Base-by-base conservation (phyloP, 2,113 vertebrate species). In the Cephalophus harveyi region DNA sequence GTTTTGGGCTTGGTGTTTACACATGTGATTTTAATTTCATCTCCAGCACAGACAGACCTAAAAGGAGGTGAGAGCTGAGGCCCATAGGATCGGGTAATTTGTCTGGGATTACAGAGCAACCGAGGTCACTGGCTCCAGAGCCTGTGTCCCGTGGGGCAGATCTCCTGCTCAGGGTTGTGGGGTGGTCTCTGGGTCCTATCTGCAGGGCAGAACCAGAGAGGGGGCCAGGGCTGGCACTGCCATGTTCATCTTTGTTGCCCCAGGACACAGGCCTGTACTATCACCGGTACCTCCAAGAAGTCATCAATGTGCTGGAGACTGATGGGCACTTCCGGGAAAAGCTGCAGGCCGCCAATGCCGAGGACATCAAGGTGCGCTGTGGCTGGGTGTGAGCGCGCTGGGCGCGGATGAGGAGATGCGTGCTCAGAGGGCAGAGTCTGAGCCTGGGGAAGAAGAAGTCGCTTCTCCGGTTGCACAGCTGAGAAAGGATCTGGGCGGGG, bases 201-300 rank as follows among this genome's bases (percentile, higher is more conserved):
- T 33, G 3, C 4, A 14, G 82, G 52, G 57, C 74, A 50, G 62
- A 10, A 8, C 28, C 8, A 19, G 46, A 50, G n/a, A 1, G 33
- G 10, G 8, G 54, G 16, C 8, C 0, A 25, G 10, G 28, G 27
- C 67, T 36, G 6, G 52, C 50, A 8, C 57, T 15, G 4, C 54
- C 33, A 9, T 43, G 17, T 76, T 23, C 11, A 1, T 64, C 48
- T 46, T 74, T 67, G 19, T 62, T 27, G 6, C 43, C 93, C 25
- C 96, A 99, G 99, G 99, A 99, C 98, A 99, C 99, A 0, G 99
- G 99, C 2, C 98, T 99, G 50, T 99, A 99, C 98, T 99, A 99
- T 71, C 99, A 99, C 97, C 97, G 99, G 7, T 99, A 99, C 94
- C 99, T 99, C 60, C 98, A 99, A 81, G 99, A 99, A 96, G 99